Base-by-base conservation (phyloP, 2,888 invertebrate genomes). In the Luffia ferchaultella region DNA sequence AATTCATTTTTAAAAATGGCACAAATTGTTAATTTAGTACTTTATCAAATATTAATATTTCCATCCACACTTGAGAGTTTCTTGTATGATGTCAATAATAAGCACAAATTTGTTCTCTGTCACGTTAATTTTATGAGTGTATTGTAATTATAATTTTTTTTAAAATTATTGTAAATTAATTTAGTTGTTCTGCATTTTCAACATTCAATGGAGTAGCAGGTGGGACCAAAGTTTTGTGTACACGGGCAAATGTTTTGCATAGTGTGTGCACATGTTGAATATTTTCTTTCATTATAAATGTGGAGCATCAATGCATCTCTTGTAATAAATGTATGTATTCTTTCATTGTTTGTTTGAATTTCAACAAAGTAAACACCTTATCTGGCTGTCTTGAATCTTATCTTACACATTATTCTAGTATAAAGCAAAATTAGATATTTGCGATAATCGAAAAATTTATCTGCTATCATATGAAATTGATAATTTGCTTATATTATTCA, bases 261-360 rank as follows among this genome's bases (percentile, higher is more conserved):
- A 45, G 20, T 52, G 45, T 51, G 50, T 18, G 18, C 2, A 42
- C 45, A 16, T 45, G 16, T 42, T 42, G 16, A 16, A 12, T 44
- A n/a, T 16, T 3, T 44, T n/a, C n/a, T n/a, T n/a, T n/a, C n/a
- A n/a, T n/a, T n/a, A n/a, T n/a, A n/a, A 44, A 43, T 52, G 42
- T 54, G 55, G 55, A 55, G 55, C 55, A 54, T 54, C 44, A 50
- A 48, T 46, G 43, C 42, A 46, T 48, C 49, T 52, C 53, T 43
- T 55, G 51, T 17, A 50, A 46, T 19, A 50, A 18, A 50, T 40
- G 46, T 46, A 47, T 47, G 47, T 50, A 30, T 30, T 30, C 30
- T 30, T 30, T 17, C 44, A 42, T 45, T 45, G 18, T 45, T 50
- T 3, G 30, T 30, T 30, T 30, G 5, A 30, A 30, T 30, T 42